phyloP scores from a whole-genome alignment of 2,113 vertebrate genomes.

The Corythornis cristatus region DNA sequence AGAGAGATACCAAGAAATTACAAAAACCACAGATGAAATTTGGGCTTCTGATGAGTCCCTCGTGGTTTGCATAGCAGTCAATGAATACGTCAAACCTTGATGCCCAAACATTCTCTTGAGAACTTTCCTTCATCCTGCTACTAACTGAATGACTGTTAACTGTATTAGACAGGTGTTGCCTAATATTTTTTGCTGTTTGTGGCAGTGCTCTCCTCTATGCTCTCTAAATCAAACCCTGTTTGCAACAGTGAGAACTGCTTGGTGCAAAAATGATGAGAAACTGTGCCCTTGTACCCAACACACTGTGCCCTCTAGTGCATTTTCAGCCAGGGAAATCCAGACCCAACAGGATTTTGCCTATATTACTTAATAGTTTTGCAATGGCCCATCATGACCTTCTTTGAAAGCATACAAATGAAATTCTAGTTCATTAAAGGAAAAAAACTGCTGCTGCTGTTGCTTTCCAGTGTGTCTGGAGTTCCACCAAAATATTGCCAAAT shows the following conservation, averaged over 20 bases:
- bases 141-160: background rate
- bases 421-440: background rate
- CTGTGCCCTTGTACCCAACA: background rate
- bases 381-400: background rate
- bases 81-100: background rate
- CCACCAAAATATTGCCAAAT: background rate
- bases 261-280: background rate
- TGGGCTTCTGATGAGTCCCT: background rate
- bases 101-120: background rate
- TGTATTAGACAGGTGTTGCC: background rate
- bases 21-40: background rate
- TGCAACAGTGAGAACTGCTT: background rate
- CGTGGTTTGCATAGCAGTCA: no score
- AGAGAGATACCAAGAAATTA: background rate
- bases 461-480: background rate
- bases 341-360: background rate
- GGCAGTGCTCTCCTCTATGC: background rate
- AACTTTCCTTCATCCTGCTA: background rate
- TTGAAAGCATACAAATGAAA: background rate
- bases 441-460: background rate
- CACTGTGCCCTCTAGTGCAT: background rate
- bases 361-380: background rate
- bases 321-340: background rate
- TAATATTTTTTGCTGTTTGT: background rate
- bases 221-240: background rate